Percentiles rank a stretch among this genome's conserved stretches.
These are phyloP conservation scores for Spongilla lacustris DNA, from an alignment of 37 sponge, comb jelly and placozoan genomes.

Conservation along the genomic window DNA sequence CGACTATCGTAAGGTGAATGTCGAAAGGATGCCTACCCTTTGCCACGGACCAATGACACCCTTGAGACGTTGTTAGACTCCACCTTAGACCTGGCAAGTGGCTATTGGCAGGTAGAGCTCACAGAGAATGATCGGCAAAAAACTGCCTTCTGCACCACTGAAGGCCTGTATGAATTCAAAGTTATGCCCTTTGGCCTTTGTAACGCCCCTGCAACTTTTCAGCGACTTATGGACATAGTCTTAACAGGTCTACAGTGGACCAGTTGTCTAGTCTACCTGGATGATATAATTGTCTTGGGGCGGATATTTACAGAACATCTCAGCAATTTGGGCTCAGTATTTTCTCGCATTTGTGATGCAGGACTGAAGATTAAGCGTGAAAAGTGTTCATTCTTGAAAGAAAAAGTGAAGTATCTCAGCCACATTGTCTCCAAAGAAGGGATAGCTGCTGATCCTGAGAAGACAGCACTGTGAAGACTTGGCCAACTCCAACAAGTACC, in stretches of 20 bases:
- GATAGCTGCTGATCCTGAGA: constrained; percentile 36
- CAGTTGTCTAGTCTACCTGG: constrained; percentile 24
- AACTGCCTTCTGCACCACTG: too few relatives aligned
- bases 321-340: constrained; percentile 3
- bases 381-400: constrained; percentile 15
- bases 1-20: too few relatives aligned
- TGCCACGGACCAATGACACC: too few relatives aligned
- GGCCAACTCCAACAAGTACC: background rate
- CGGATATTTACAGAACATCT: background rate
- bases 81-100: too few relatives aligned
- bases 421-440: constrained; percentile 37
- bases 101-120: too few relatives aligned
- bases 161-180: too few relatives aligned
- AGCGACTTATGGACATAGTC: constrained; percentile 46
- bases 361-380: constrained; percentile 12
- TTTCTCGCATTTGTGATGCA: constrained; percentile 6
- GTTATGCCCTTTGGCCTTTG: too few relatives aligned
- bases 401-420: constrained; percentile 39
- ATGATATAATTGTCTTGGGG: constrained; percentile 45
- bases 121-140: too few relatives aligned
- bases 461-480: constrained; percentile 28
- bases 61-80: too few relatives aligned
- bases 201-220: too few relatives aligned
- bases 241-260: background rate
- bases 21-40: too few relatives aligned